Evolutionary conservation across 2,888 invertebrate species (phyloP).

Genomic region (Trachelus troglodyta): DNA sequence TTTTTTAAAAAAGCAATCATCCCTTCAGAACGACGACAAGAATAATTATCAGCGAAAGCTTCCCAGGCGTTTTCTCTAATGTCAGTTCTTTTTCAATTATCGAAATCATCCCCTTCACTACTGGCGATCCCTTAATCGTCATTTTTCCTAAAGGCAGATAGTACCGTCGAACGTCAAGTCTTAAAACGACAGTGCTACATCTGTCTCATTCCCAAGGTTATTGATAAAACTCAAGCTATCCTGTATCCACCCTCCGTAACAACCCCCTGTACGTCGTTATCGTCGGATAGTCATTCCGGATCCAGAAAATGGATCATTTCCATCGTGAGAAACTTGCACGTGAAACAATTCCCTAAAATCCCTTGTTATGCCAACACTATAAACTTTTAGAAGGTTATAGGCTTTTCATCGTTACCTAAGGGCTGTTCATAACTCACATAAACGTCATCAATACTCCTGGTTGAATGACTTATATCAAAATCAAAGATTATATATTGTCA

Average conservation of each 20-base stretch:
- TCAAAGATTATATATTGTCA: not conserved
- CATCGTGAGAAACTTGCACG: conserved; percentile 14
- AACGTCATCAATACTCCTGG: not conserved
- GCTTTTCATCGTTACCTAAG: conserved; percentile 16
- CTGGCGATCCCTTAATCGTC: not conserved
- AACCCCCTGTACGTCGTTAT: not conserved
- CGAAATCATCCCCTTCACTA: not conserved
- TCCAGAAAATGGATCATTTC: conserved; percentile 7
- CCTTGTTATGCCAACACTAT: not conserved
- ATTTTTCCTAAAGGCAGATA: not conserved
- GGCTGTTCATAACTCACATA: not conserved
- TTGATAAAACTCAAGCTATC: conserved; percentile 17
- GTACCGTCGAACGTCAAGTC: not conserved
- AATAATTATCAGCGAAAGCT: not conserved
- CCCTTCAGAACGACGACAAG: not conserved
- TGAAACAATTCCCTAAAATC: conserved; percentile 13
- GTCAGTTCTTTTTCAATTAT: not conserved
- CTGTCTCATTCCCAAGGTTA: conserved; percentile 17
- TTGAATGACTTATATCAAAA: not conserved
- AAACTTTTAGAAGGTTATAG: conserved; percentile 3
- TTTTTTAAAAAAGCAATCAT: not conserved
- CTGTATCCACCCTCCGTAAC: not conserved
- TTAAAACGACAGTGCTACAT: conserved; percentile 1
- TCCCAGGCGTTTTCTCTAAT: not conserved
- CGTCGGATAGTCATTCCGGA: not conserved